These are phyloP conservation scores for Cephonodes hylas DNA, from an alignment of 2,888 invertebrate species.

Conservation along the genomic window DNA sequence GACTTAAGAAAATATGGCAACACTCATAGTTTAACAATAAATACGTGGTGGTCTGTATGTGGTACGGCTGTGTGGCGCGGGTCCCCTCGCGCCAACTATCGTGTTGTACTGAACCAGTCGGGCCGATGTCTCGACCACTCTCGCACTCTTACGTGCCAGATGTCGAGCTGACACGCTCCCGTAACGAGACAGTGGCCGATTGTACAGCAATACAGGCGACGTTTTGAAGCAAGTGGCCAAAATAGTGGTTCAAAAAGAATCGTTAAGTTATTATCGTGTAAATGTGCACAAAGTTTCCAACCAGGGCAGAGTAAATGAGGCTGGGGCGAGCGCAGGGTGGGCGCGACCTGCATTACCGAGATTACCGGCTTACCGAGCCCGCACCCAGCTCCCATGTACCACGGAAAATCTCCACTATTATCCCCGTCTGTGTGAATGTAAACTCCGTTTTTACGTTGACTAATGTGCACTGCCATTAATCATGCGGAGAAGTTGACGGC, in stretches of 20 bases:
- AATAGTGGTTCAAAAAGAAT: neutral
- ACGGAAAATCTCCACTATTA: neutral
- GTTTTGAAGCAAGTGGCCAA: conserved; percentile 2
- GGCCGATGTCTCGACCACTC: conserved; percentile 24
- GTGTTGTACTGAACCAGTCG: conserved; percentile 15
- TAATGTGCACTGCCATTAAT: neutral
- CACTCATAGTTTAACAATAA: conserved; percentile 79
- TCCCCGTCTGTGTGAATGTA: too few relatives aligned
- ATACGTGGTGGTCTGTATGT: conserved; percentile 50
- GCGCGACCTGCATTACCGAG: neutral
- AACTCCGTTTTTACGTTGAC: neutral
- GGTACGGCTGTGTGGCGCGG: conserved; percentile 24
- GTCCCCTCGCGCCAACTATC: conserved; percentile 1
- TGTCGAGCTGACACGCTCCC: neutral
- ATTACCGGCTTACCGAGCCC: neutral
- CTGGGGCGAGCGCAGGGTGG: neutral
- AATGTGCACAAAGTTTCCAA: neutral
- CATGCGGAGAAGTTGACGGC: neutral
- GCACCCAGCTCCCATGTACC: neutral
- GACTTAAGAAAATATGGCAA: conserved; percentile 82
- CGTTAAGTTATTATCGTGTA: neutral
- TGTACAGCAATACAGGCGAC: neutral
- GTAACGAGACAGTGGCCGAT: neutral
- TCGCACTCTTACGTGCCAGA: conserved; percentile 19
- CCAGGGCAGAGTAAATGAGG: neutral